Conservation (phyloP, 2,113 vertebrate species). For the Xiphorhynchus elegans region DNA sequence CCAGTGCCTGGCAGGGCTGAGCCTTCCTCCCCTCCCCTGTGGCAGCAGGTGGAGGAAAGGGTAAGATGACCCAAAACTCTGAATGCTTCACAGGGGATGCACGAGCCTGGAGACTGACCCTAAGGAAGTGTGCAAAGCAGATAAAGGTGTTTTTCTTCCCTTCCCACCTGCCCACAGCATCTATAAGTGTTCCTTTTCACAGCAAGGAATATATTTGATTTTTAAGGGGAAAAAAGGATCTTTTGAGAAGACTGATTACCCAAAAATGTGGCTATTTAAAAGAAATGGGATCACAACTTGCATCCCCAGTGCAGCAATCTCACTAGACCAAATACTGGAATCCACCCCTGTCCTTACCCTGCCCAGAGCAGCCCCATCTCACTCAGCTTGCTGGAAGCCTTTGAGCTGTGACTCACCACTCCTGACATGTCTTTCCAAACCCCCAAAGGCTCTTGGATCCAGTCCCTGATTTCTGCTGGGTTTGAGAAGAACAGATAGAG, state of each 20-base stretch:
- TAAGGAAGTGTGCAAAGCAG: background rate
- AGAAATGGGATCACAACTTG: background rate
- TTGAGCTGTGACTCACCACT: background rate
- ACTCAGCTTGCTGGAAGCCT: background rate
- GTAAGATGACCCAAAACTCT: fast-evolving
- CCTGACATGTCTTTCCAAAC: background rate
- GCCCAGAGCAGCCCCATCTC: background rate
- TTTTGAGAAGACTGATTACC: background rate
- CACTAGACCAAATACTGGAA: background rate
- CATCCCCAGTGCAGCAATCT: background rate
- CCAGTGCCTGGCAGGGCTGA: too few species aligned
- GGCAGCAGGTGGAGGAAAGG: background rate
- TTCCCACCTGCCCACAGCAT: background rate
- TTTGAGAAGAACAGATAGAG: background rate
- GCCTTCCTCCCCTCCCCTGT: background rate
- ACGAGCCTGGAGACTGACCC: background rate
- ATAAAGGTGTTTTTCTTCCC: background rate
- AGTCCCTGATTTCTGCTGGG: background rate
- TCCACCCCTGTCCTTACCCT: background rate
- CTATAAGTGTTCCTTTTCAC: background rate
- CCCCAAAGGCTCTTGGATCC: background rate
- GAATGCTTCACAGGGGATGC: background rate
- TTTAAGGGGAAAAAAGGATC: background rate
- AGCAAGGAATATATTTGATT: background rate
- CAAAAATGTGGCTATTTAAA: background rate